Percentiles rank a stretch among this genome's conserved stretches.
Evolutionary conservation across 2,888 invertebrate species (phyloP).

Genomic region (Anthophora plumipes): DNA sequence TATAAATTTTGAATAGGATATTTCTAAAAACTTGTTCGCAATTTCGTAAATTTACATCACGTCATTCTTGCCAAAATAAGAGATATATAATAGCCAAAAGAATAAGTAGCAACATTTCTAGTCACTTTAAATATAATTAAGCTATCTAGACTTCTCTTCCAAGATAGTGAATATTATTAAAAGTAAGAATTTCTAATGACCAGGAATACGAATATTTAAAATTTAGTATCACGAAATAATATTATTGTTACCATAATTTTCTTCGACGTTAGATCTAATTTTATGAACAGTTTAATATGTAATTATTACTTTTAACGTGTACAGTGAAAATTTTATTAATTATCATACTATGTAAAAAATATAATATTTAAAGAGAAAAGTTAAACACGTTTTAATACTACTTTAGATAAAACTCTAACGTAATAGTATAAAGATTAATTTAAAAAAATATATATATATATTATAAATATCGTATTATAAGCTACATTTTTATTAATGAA

Average conservation of each 20-base stretch:
- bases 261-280: conserved; percentile 63
- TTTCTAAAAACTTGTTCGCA: conserved; percentile 73
- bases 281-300: conserved; percentile 48
- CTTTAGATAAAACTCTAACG: conserved; percentile 40
- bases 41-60: conserved; percentile 82
- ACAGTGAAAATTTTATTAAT: conserved; percentile 55
- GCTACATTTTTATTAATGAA: conserved; percentile 54
- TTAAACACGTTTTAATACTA: conserved; percentile 49
- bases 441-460: conserved; percentile 35
- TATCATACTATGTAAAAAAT: conserved; percentile 51
- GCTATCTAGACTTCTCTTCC: conserved; percentile 68
- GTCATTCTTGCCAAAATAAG: conserved; percentile 79
- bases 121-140: conserved; percentile 76
- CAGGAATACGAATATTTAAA: conserved; percentile 47
- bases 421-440: conserved; percentile 53
- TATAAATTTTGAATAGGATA: conserved; percentile 68
- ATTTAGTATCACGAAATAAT: conserved; percentile 45
- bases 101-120: conserved; percentile 76
- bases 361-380: conserved; percentile 45
- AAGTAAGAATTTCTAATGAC: conserved; percentile 55
- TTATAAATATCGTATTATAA: conserved; percentile 48
- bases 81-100: conserved; percentile 52
- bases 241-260: conserved; percentile 57
- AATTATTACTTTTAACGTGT: conserved; percentile 54
- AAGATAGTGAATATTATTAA: conserved; percentile 67